A percentile compares a stretch with the other conserved stretches of the same genome.
Evolutionary conservation across 2,797 vertebrate genomes (phyloP).

Genomic region (Malurus leucopterus): DNA sequence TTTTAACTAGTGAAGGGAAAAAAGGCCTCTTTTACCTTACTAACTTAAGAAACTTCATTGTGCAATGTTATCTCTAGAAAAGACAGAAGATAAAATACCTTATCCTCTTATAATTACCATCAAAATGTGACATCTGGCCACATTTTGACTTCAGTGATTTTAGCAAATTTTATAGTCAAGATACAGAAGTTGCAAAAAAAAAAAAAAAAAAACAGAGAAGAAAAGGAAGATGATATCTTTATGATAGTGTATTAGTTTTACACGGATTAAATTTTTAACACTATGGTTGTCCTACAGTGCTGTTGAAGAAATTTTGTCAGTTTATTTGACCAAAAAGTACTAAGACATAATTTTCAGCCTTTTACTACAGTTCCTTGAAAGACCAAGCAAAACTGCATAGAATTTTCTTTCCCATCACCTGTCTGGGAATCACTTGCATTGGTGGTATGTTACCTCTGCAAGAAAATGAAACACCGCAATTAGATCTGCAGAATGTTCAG

Average conservation of each 20-base stretch:
- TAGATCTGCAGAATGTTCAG: neutral
- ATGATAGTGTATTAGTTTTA: neutral
- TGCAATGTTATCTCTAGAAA: neutral
- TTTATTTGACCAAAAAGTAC: neutral
- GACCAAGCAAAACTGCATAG: fast-evolving
- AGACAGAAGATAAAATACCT: neutral
- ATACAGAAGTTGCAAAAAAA: neutral
- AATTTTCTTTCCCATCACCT: neutral
- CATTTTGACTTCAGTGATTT: neutral
- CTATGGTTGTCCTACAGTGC: neutral
- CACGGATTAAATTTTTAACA: neutral
- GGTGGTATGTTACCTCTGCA: neutral
- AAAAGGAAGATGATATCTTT: neutral
- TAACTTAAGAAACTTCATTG: neutral
- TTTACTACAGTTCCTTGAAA: neutral
- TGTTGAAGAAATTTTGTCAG: neutral
- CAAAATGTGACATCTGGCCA: neutral
- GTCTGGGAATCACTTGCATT: neutral
- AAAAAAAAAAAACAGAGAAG: neutral
- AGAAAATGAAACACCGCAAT: neutral
- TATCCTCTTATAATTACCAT: neutral
- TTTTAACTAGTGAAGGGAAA: neutral
- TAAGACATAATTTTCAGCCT: neutral
- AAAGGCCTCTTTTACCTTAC: neutral
- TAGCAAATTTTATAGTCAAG: neutral